Evolutionary conservation across 2,113 vertebrate genomes (phyloP), one percentile per base, ranked within the genome.

Genomic region (Panthera leo): DNA sequence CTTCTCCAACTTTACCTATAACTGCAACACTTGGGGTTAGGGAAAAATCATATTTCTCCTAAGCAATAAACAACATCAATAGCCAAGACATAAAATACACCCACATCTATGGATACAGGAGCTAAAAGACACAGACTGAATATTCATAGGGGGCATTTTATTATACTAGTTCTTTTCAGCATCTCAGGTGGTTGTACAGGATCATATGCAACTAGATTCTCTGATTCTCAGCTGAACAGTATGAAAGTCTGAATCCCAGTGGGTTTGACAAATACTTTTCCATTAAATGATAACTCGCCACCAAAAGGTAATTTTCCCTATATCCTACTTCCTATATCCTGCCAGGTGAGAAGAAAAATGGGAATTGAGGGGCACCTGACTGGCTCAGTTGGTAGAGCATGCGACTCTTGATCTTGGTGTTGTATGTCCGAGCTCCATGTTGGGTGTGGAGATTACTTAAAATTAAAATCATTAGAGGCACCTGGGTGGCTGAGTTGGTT

Each of bases 71-170:
- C 19, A 79, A 71, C 36, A 85, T 61, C 88, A 85, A 65, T 34
- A 89, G 92, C 34, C 25, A 94, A 89, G 45, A 85, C 29, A 95
- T 45, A 61, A 80, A 84, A 91, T 68, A 67, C 85, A 55, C 61
- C 85, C 51, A 70, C 58, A 45, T 58, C 11, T 31, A 42, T 27
- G 15, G 5, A 55, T 78, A 14, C 29, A 87, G 42, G 21, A 67
- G 34, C 36, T 84, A 63, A 63, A 34, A 67, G 55, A 36, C n/a
- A 55, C 82, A 82, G 51, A 39, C 14, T 19, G 36, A 27, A 87
- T 63, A 65, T 84, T 93, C 31, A 88, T 71, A 83, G 75, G 10
- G 10, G 78, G 19, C 80, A 82, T 29, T 83, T 83, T 85, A 92
- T 82, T 80, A 2, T 23, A 53, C 3, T 36, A n/a, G 25, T 85